Base-by-base conservation (phyloP, 2,888 invertebrate species). In the Selenia dentaria region DNA sequence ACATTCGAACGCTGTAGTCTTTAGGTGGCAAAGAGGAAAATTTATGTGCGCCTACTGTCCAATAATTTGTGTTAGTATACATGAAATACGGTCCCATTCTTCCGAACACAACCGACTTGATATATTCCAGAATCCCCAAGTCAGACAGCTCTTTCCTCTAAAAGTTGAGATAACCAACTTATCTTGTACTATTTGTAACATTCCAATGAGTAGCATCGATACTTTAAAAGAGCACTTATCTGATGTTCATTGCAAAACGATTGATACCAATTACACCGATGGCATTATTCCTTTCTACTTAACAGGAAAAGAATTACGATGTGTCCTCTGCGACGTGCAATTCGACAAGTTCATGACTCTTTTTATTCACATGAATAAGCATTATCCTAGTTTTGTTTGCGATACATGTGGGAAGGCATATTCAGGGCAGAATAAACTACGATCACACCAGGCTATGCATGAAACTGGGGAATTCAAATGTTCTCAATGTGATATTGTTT, bases 391-490 rank as follows among this genome's bases (percentile, higher is more conserved):
- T 33, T 83, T 70, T 45, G 77, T 91, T 4, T 92, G 91, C 42
- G 67, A 79, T 18, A 71, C 72, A 1, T 92, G 92, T 45, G 91
- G 91, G 0, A 91, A 91, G 58, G 83, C 81, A 2, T 92, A 79
- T 58, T 79, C 86, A 1, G 76, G 75, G 9, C 72, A 73, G n/a
- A 75, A 83, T 3, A 85, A 86, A 28, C 69, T 90, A 18, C 70
- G 79, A 28, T 70, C 84, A 10, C 92, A 92, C 46, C 69, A 78
- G 22, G 66, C 61, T 9, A 62, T 67, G 34, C 92, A 92, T 48
- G 73, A 82, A 27, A 62, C 69, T 1, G 79, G 85, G 0, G 67
- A 78, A 13, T 87, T 82, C 41, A 58, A 67, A 5, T 92, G 92
- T 54, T 45, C 79, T 0, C 81, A 85, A 48, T 92, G 92, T 56